Evolutionary conservation across 2,888 invertebrate genomes (phyloP).

Genomic region (Pyrrhosoma nymphula): DNA sequence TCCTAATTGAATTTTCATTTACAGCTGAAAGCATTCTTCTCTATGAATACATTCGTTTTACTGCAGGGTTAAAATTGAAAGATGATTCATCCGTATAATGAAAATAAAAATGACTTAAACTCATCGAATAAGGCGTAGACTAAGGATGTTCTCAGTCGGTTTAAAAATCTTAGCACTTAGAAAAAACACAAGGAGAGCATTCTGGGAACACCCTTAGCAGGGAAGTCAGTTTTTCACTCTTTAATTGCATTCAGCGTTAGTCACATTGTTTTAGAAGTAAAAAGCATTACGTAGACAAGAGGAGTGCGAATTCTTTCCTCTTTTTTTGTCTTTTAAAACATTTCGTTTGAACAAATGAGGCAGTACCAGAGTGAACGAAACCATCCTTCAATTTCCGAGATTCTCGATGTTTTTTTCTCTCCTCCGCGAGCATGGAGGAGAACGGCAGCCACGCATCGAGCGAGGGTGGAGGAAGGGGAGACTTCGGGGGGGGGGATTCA

Average conservation of each 20-base stretch:
- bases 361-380: background rate
- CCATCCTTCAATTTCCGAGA: constrained; percentile 20
- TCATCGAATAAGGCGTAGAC: too few relatives aligned
- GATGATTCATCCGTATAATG: too few relatives aligned
- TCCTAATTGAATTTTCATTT: too few relatives aligned
- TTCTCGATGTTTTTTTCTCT: background rate
- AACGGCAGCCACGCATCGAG: background rate
- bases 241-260: background rate
- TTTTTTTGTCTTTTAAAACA: background rate
- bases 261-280: background rate
- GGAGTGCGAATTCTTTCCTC: background rate
- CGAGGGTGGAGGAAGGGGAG: background rate
- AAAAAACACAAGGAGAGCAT: background rate
- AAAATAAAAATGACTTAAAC: too few relatives aligned
- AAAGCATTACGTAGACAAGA: background rate
- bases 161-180: too few relatives aligned
- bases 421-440: background rate
- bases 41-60: too few relatives aligned
- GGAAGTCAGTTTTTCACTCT: background rate
- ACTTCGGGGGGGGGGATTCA: too few relatives aligned
- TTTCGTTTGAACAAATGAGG: background rate
- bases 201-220: background rate
- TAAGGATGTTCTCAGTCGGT: too few relatives aligned
- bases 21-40: too few relatives aligned
- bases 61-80: too few relatives aligned